Conservation (phyloP, 2,888 invertebrate species). For the Apomyelois bistriatella region DNA sequence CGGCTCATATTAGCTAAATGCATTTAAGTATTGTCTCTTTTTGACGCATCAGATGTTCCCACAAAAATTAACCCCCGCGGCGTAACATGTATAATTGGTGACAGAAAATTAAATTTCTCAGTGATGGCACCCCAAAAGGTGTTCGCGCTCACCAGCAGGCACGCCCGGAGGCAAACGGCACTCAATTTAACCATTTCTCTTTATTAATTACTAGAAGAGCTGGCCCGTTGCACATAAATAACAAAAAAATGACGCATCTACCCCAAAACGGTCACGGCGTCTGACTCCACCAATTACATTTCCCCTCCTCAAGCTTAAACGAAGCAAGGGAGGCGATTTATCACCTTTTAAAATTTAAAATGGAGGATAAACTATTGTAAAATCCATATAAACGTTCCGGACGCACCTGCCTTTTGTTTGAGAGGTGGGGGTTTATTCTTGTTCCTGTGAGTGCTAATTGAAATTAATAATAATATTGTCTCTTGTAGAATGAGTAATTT, state of each 20-base stretch:
- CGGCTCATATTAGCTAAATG: too few species aligned
- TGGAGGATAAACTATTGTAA: conserved; percentile 37
- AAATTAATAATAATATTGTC: not conserved
- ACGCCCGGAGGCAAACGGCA: conserved; percentile 57
- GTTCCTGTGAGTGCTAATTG: not conserved
- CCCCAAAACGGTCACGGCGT: conserved; percentile 86
- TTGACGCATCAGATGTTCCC: not conserved
- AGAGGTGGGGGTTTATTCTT: conserved; percentile 7
- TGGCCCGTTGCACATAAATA: conserved; percentile 55
- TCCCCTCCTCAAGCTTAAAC: conserved; percentile 46
- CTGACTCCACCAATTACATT: conserved; percentile 57
- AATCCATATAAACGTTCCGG: conserved; percentile 42
- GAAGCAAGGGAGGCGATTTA: conserved; percentile 58
- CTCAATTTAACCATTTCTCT: conserved; percentile 61
- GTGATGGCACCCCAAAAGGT: conserved; percentile 47
- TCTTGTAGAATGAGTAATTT: not conserved
- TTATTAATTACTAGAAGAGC: conserved; percentile 64
- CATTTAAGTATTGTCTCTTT: too few species aligned
- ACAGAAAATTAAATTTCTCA: conserved; percentile 43
- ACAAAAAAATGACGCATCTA: conserved; percentile 51
- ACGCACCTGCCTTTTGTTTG: conserved; percentile 41
- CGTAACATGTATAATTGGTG: conserved; percentile 32
- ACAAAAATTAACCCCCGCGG: not conserved
- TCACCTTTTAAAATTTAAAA: conserved; percentile 51
- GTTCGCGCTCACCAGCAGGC: conserved; percentile 39